phyloP scores from a whole-genome alignment of 2,797 vertebrate species.

The Syngnathus rostellatus region DNA sequence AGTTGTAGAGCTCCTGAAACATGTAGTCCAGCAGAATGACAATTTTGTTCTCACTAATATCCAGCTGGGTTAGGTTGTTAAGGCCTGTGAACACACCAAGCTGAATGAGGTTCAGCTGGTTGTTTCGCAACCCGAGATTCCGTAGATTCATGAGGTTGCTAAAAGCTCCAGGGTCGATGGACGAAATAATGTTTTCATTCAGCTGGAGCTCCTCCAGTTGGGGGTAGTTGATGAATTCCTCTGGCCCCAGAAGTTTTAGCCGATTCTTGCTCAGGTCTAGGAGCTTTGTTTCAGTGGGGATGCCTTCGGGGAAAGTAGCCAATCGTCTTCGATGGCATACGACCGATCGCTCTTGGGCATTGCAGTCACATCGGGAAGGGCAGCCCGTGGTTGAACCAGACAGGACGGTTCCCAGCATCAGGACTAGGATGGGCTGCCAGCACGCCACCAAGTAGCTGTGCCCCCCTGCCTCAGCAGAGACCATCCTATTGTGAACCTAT shows the following conservation, averaged over 20 bases:
- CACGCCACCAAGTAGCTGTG: conserved; percentile 94
- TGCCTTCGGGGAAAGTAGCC: conserved; percentile 85
- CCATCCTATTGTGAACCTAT: conserved; percentile 94
- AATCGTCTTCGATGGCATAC: conserved; percentile 89
- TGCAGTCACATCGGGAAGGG: conserved; percentile 95
- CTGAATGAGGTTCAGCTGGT: conserved; percentile 94
- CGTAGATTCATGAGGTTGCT: conserved; percentile 90
- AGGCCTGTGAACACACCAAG: conserved; percentile 94
- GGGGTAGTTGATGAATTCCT: conserved; percentile 93
- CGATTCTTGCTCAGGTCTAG: conserved; percentile 97
- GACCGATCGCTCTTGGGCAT: conserved; percentile 89
- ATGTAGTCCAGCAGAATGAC: conserved; percentile 97
- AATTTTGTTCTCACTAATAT: conserved; percentile 98
- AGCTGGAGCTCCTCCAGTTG: conserved; percentile 94
- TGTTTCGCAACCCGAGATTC: conserved; percentile 90
- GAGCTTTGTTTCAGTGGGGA: conserved; percentile 88
- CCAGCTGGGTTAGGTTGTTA: conserved; percentile 93
- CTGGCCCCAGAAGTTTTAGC: conserved; percentile 86
- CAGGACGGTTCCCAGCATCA: conserved; percentile 93
- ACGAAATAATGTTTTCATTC: conserved; percentile 91
- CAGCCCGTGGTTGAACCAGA: conserved; percentile 93
- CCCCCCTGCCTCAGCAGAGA: conserved; percentile 81
- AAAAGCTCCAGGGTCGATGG: conserved; percentile 93
- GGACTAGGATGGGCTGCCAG: conserved; percentile 97
- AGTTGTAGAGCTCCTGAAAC: conserved; percentile 98